Evolutionary conservation across 1,140 invertebrate species (phyloP).

Genomic region (Stenopsyche tienmushanensis): DNA sequence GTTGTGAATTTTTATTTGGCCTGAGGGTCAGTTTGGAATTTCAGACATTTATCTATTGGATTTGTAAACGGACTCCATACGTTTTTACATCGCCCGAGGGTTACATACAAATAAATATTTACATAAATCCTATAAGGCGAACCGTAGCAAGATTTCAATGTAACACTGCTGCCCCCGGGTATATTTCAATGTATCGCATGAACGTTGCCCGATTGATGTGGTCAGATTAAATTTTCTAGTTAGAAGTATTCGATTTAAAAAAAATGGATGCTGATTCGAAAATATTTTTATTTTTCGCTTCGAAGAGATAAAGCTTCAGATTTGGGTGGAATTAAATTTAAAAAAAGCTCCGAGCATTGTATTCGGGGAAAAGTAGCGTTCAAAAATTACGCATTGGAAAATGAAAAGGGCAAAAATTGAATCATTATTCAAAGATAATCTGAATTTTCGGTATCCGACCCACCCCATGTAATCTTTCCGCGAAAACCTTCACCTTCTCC

Average conservation of each 20-base stretch:
- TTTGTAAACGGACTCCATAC: conserved; percentile 11
- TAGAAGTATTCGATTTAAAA: no score
- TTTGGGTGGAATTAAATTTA: no score
- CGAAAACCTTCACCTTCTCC: conserved; percentile 13
- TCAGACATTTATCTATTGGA: conserved; percentile 37
- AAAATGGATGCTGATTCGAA: no score
- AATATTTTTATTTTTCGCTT: no score
- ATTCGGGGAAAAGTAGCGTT: conserved; percentile 1
- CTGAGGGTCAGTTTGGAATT: conserved; percentile 35
- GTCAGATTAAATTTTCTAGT: no score
- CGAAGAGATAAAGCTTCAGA: no score
- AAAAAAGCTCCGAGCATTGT: not conserved
- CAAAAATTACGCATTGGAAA: conserved; percentile 38
- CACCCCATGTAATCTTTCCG: conserved; percentile 23
- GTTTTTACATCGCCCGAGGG: not conserved
- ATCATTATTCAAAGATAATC: conserved; percentile 42
- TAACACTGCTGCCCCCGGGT: no score
- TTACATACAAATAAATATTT: conserved; percentile 25
- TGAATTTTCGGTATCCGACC: conserved; percentile 36
- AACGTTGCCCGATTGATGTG: no score
- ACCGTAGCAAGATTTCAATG: not conserved
- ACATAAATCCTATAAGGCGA: conserved; percentile 24
- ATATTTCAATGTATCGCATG: no score
- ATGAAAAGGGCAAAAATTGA: conserved; percentile 41
- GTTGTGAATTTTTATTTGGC: conserved; percentile 28